phyloP scores from a whole-genome alignment of 2,797 vertebrate species.

The Anniella stebbinsi region DNA sequence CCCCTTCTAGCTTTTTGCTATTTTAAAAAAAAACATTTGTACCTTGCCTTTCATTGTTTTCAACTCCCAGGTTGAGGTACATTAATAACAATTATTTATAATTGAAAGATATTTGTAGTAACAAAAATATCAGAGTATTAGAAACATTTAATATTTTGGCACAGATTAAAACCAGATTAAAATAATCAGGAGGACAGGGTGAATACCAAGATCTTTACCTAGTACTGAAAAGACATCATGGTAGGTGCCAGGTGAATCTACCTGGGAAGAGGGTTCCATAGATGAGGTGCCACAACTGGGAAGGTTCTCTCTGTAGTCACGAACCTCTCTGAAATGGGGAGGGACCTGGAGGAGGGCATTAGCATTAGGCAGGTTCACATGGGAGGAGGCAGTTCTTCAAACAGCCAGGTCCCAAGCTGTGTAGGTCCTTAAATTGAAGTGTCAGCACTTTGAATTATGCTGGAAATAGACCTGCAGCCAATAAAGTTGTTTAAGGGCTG shows the following conservation, averaged over 20 bases:
- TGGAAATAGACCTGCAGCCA: neutral
- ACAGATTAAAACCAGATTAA: neutral
- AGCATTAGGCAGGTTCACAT: neutral
- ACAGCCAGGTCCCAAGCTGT: neutral
- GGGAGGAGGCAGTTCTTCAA: neutral
- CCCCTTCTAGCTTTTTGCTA: no score
- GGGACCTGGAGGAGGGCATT: no score
- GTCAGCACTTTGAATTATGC: neutral
- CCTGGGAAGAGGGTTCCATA: neutral
- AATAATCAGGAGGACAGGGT: neutral
- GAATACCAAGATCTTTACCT: neutral
- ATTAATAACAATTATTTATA: neutral
- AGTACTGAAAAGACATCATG: no score
- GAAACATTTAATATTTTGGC: no score
- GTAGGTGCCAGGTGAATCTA: neutral
- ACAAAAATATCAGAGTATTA: neutral
- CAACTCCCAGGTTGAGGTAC: neutral
- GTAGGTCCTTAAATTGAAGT: neutral
- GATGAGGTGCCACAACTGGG: neutral
- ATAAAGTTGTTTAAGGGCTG: neutral
- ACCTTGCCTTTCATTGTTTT: neutral
- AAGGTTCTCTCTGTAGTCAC: neutral
- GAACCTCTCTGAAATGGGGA: neutral
- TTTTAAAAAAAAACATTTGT: neutral
- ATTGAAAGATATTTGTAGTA: neutral